Conservation (phyloP, 1,140 invertebrate species). For the Acromyrmex echinatior region DNA sequence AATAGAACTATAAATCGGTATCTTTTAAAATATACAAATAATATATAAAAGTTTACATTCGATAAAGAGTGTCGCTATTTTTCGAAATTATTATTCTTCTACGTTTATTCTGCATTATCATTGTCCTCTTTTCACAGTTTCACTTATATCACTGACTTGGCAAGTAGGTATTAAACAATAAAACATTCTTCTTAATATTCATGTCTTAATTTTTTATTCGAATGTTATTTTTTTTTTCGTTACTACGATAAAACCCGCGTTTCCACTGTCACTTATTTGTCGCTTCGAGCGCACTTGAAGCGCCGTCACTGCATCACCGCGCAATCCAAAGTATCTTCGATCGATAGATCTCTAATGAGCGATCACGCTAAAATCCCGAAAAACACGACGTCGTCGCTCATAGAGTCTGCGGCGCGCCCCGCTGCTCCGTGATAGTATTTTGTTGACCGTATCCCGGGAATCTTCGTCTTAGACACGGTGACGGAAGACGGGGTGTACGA, state of each 20-base stretch:
- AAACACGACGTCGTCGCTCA: slow-evolving; percentile 21
- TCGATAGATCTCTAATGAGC: slow-evolving; percentile 39
- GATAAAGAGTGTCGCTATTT: background rate
- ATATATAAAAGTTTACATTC: background rate
- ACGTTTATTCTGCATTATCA: background rate
- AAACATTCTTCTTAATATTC: background rate
- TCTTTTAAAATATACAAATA: background rate
- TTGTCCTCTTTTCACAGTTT: background rate
- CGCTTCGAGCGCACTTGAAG: slow-evolving; percentile 5
- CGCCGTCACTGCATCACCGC: slow-evolving; percentile 9
- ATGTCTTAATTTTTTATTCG: background rate
- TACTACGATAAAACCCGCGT: background rate
- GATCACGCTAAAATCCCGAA: background rate
- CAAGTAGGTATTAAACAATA: background rate
- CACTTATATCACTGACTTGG: slow-evolving; percentile 1
- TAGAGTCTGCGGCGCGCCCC: background rate
- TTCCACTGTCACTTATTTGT: slow-evolving; percentile 17
- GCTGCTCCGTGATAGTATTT: slow-evolving; percentile 38
- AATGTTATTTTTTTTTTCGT: background rate
- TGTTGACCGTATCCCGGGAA: slow-evolving; percentile 65
- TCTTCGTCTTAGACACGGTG: slow-evolving; percentile 38
- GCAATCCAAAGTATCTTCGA: slow-evolving; percentile 10
- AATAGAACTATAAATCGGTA: background rate
- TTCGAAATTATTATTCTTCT: background rate
- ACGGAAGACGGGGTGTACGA: slow-evolving; percentile 44